A percentile compares a stretch with the other conserved stretches of the same genome.
Conservation (phyloP, 2,113 vertebrate species). For the Xyrauchen texanus region DNA sequence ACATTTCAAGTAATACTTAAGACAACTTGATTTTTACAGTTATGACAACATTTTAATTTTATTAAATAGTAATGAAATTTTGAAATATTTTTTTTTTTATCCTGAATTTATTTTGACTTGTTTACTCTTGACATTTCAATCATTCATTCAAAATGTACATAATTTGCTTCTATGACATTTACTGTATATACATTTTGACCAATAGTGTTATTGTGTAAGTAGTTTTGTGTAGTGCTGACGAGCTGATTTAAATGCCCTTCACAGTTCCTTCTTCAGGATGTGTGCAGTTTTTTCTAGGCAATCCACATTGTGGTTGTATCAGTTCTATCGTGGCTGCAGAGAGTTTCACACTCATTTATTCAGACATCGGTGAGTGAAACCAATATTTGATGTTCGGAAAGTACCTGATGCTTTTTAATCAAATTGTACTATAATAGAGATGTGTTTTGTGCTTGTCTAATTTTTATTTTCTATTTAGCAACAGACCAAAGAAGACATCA, state of each 20-base stretch:
- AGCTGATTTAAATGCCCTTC: not conserved
- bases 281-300: not conserved
- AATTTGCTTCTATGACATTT: not conserved
- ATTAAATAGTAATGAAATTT: not conserved
- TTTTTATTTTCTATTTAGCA: too few relatives aligned
- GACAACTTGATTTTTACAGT: too few relatives aligned
- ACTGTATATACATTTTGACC: not conserved
- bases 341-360: not conserved
- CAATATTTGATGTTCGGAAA: not conserved
- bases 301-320: not conserved
- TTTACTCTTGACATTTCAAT: too few relatives aligned
- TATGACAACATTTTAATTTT: not conserved
- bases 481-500: not conserved
- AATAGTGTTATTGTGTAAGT: not conserved
- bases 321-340: not conserved
- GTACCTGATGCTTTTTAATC: not conserved
- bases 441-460: too few relatives aligned
- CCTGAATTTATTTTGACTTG: too few relatives aligned
- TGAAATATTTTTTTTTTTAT: too few relatives aligned
- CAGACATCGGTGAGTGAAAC: not conserved
- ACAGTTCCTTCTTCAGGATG: constrained; percentile 38
- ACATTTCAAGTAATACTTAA: not conserved
- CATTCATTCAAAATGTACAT: not conserved
- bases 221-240: not conserved
- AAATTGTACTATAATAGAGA: not conserved